Evolutionary conservation across 2,888 invertebrate genomes (phyloP), one percentile per base, ranked within the genome.

Genomic region (Microplitis manilae): DNA sequence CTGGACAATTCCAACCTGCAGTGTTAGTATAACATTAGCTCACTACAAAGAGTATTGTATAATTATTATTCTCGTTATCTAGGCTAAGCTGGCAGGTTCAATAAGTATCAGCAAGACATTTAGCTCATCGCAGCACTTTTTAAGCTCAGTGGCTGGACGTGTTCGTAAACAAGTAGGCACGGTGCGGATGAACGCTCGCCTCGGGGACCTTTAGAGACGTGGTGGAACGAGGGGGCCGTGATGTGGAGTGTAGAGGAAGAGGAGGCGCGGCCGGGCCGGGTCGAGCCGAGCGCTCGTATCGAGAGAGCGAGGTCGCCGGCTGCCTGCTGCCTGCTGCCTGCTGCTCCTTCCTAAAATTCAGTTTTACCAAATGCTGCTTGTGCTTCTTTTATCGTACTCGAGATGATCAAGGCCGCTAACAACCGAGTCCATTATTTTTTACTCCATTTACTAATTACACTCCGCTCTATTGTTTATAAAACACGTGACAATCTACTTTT

Each of bases 251-350:
- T 50, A 50, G 38, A 62, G 50, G 73, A 64, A 64, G 68, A 68
- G 59, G 62, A 71, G 75, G 72, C 61, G 75, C 75, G 75, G 68
- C 68, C 61, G 71, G 61, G 5, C 13, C 13, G 65, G 30, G 65
- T n/a, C 5, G 65, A 13, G 9, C 13, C 6, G 20, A 20, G 13
- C 30, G 65, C 65, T 30, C 4, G 9, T 7, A 65, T 65, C 65
- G 65, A 30, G 71, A 75, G 75, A 68, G 72, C 75, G 78, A 75
- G 75, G 75, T 77, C 75, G 77, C 74, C 67, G 70, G 70, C 72
- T 78, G 75, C 60, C 75, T 59, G 8, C 50, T 9, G 75, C 60
- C 75, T 59, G 8, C 50, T 9, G 50, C 50, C 68, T 30, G 68
- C 17, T 68, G 60, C 68, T 15, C 62, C 68, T 15, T 9, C 69